Base-by-base conservation (phyloP, 2,888 invertebrate genomes). In the Sacculina carcini region DNA sequence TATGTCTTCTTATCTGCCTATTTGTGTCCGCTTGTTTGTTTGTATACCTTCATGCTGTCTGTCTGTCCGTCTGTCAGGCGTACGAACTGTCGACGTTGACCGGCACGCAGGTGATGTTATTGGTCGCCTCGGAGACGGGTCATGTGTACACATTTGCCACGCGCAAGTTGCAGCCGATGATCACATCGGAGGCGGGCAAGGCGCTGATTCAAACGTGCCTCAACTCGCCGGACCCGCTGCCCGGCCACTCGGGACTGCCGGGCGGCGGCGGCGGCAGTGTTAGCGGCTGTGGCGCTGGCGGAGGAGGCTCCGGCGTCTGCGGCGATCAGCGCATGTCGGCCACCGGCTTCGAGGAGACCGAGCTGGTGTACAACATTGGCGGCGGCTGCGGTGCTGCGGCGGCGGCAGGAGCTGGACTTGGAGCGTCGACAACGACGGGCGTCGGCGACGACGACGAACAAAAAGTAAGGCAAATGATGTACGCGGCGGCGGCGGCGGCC, bases 111-210 rank as follows among this genome's bases (percentile, higher is more conserved):
- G 96, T 98, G 67, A 98, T 99, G 96, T 73, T 98, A 62, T 73
- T 99, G 64, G 96, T 98, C 58, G 96, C 96, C 55, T 92, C 89
- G 58, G 96, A 94, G 69, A 96, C 96, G 21, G 96, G 96, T 51
- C 98, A 98, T 71, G 98, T 99, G 62, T 99, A 98, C 72, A 98
- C 98, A 56, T 98, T 96, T 71, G 96, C 98, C 57, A 98, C 98
- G 59, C 77, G 92, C 60, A 92, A 92, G 67, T 75, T 99, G 51
- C 92, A 94, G 69, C 98, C 98, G 59, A 98, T 98, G 94, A 96
- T 99, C 67, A 94, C 92, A 47, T 92, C 92, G 59, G 73, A 74
- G 55, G 69, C 71, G 52, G 96, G 96, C 59, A 96, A 98, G 68
- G 83, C 90, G 58, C 73, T 98, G 60, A 98, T 98, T 63, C 96